Evolutionary conservation across 2,888 invertebrate species (phyloP), one percentile per base, ranked within the genome.

Genomic region (Carcina quercana): DNA sequence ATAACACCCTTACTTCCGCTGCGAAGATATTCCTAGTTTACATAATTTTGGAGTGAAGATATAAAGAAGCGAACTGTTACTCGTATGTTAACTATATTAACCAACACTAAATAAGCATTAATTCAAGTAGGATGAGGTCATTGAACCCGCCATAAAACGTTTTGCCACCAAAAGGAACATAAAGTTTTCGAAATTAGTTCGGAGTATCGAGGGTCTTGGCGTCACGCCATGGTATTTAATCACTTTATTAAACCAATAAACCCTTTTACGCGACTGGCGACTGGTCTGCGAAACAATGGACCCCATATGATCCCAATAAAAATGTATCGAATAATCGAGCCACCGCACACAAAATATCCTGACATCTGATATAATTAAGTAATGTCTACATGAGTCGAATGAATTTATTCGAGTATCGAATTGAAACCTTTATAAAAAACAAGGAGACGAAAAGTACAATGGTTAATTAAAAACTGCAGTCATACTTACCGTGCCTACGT

Each of bases 181-280:
- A 56, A 59, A 62, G 60, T 60, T 64, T 64, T 64, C 62, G 55
- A 69, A 73, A 72, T 73, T 70, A 73, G 66, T 65, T 60, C 58
- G 43, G 58, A 51, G 59, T 57, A 57, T 53, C 53, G 56, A 47
- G 34, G 27, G 45, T 47, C 48, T 47, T 62, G 59, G 63, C 64
- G 60, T 63, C 63, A 61, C 66, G 64, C 63, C 59, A 60, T 61
- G 64, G 56, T 66, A 71, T 72, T 74, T 71, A 73, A 72, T 73
- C 72, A 72, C 72, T 71, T 68, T 71, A 69, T 63, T 70, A 72
- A 72, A 65, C 63, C 69, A 59, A 66, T 73, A 72, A 72, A 68
- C 50, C 49, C 45, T 41, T 47, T 42, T 35, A 32, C 37, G 47
- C 49, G 53, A 58, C 53, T 59, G 57, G 58, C 58, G 53, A 55